A percentile compares a stretch with the other conserved stretches of the same genome.
phyloP scores from a whole-genome alignment of 2,888 invertebrate genomes.

The Agapostemon virescens region DNA sequence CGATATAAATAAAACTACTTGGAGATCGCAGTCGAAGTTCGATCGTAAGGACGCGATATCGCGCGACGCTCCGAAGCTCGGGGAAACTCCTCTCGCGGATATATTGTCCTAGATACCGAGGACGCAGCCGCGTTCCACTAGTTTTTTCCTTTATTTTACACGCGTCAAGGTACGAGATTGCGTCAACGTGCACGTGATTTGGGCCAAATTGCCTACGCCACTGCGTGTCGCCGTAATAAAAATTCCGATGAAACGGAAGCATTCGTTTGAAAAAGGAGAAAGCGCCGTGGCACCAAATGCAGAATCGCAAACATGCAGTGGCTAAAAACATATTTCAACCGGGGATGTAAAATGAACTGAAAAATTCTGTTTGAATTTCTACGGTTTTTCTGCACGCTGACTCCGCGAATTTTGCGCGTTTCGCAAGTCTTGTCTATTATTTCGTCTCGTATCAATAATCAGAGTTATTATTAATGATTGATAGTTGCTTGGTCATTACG shows the following conservation, averaged over 20 bases:
- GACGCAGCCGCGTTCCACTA: conserved; percentile 10
- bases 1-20: conserved; percentile 58
- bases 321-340: no score
- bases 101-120: conserved; percentile 36
- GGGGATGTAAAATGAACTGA: no score
- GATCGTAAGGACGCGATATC: conserved; percentile 48
- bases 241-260: neutral
- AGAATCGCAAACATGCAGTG: neutral
- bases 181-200: conserved; percentile 3
- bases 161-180: conserved; percentile 8
- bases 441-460: no score
- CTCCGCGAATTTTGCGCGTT: no score
- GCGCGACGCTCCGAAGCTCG: neutral
- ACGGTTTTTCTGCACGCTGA: no score
- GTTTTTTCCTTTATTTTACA: conserved; percentile 5
- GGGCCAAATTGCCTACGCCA: neutral
- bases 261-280: neutral
- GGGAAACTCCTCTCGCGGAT: conserved; percentile 33
- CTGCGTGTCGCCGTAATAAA: conserved; percentile 2
- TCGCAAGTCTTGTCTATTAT: no score
- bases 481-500: no score
- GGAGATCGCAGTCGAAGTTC: conserved; percentile 37
- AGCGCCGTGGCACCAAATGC: neutral
- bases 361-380: no score
- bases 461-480: no score